Evolutionary conservation across 2,113 vertebrate species (phyloP), one percentile per base, ranked within the genome.

Genomic region (Marcusenius ussheri): DNA sequence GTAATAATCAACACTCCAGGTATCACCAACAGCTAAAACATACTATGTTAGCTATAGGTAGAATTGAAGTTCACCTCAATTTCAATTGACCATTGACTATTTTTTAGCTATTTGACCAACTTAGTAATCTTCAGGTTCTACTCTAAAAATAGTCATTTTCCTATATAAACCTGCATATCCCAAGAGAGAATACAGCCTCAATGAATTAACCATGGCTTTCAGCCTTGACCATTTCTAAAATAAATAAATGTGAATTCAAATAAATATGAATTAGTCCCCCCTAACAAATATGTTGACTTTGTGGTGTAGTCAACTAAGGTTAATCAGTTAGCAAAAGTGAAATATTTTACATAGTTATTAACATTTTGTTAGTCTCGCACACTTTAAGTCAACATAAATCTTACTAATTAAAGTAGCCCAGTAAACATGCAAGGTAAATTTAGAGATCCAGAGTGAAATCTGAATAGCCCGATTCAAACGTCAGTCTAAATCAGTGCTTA

Each of bases 351-450:
- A 95, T 95, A 93, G 93, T 93, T 93, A 95, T 95, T 91, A 94
- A 93, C 93, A 93, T 93, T 92, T 91, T 83, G 92, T 88, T 90
- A 88, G 90, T 77, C 45, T 92, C 27, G 17, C 70, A 39, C 87
- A 88, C 66, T 83, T 88, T 94, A 92, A 94, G 89, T 95, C 94
- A 93, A 94, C 95, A 90, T 88, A 93, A 93, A 93, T 89, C 91
- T 91, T 89, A 94, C 93, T 93, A 91, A 93, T 94, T 93, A 95
- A 95, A 95, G 95, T 94, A 94, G 94, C 94, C 95, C 92, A 94
- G 92, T 95, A 96, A 93, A 91, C 96, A 96, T 96, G 96, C 96
- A 95, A 77, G 90, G 89, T 94, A 94, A 83, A 89, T 91, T 83
- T 77, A 45, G 50, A 90, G 91, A 92, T 58, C 91, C 93, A 94